Evolutionary conservation across 2,113 vertebrate species (phyloP).

Genomic region (Rhipidura dahli): DNA sequence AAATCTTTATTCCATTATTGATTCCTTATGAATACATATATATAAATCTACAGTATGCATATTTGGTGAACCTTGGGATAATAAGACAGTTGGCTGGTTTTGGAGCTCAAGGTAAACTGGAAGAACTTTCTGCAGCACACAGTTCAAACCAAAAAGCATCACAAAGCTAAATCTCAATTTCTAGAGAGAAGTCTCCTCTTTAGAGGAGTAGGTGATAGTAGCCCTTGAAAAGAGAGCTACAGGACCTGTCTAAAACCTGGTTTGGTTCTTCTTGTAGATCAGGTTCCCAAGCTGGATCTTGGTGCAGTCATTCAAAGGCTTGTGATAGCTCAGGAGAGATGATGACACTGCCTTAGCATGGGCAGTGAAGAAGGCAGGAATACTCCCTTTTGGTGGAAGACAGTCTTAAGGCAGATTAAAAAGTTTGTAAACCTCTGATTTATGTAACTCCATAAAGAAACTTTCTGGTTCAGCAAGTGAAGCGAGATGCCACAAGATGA

Average conservation of each 20-base stretch:
- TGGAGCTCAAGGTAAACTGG: background rate
- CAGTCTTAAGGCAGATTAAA: background rate
- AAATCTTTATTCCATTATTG: background rate
- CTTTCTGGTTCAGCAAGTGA: background rate
- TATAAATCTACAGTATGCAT: background rate
- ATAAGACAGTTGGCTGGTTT: background rate
- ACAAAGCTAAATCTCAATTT: background rate
- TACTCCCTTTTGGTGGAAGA: background rate
- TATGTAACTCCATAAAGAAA: background rate
- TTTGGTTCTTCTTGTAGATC: background rate
- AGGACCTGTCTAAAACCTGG: background rate
- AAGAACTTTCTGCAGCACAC: background rate
- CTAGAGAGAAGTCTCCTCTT: background rate
- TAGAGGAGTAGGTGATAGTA: background rate
- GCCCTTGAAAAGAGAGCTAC: background rate
- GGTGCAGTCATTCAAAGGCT: background rate
- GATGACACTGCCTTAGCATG: background rate
- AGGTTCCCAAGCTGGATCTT: background rate
- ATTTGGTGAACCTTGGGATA: background rate
- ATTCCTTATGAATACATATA: background rate
- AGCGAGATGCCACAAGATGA: background rate
- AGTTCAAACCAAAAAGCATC: background rate
- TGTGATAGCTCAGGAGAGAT: background rate
- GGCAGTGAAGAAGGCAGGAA: background rate
- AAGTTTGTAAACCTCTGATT: background rate